Base-by-base conservation (phyloP, 2,888 invertebrate genomes). In the Pandemis heparana region DNA sequence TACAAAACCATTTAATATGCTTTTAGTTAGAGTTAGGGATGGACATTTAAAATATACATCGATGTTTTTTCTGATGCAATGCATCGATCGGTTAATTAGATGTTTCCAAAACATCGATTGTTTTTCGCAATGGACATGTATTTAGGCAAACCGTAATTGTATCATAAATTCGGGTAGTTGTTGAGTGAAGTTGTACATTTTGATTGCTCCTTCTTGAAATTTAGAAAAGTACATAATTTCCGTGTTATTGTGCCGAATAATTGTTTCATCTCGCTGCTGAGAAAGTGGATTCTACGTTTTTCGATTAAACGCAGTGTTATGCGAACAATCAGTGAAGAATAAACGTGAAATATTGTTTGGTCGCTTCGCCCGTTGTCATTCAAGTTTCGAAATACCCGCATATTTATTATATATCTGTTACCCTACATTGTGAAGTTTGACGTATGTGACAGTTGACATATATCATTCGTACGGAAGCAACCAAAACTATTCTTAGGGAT, bases 11-110 rank as follows among this genome's bases (percentile, higher is more conserved):
- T 23, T 32, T 32, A 32, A 32, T 56, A 48, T 41, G 14, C 48
- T 63, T 69, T 73, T 60, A 38, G 23, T 63, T 56, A 63, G 43
- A 70, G 63, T 5, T n/a, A n/a, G n/a, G n/a, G n/a, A n/a, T n/a
- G n/a, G n/a, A n/a, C n/a, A n/a, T n/a, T n/a, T n/a, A n/a, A n/a
- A n/a, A n/a, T n/a, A n/a, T n/a, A n/a, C n/a, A n/a, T n/a, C n/a
- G n/a, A n/a, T n/a, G n/a, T n/a, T n/a, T n/a, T n/a, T n/a, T n/a
- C n/a, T n/a, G n/a, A n/a, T n/a, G n/a, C n/a, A n/a, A n/a, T n/a
- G n/a, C n/a, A n/a, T n/a, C n/a, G n/a, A n/a, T n/a, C n/a, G n/a
- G n/a, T n/a, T n/a, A n/a, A n/a, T n/a, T n/a, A n/a, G n/a, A n/a
- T n/a, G n/a, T n/a, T n/a, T n/a, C n/a, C n/a, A n/a, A n/a, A n/a